These are phyloP conservation scores for Oryzias woworae DNA, from an alignment of 2,113 vertebrate genomes.

Conservation along the genomic window DNA sequence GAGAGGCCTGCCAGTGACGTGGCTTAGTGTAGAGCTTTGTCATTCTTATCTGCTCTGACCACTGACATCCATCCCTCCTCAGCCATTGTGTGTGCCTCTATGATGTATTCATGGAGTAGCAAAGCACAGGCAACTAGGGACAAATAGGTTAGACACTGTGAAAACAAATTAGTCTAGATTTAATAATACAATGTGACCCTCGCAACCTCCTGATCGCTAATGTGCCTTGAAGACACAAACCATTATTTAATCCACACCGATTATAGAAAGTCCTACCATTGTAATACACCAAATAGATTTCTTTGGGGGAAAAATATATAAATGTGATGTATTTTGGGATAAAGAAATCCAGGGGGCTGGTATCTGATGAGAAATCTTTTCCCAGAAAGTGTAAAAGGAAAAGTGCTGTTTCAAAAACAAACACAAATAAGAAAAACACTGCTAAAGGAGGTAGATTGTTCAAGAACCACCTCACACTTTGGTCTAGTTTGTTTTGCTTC, in stretches of 20 bases:
- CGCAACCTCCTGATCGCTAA: slow-evolving; percentile 7
- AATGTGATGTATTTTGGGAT: background rate
- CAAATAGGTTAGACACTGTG: slow-evolving; percentile 29
- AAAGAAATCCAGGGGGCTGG: background rate
- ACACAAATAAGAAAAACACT: slow-evolving; percentile 22
- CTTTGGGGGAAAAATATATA: background rate
- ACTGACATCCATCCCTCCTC: slow-evolving; percentile 57
- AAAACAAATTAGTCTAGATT: slow-evolving; percentile 55
- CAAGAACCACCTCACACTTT: slow-evolving; percentile 64
- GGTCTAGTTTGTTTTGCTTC: slow-evolving; percentile 62
- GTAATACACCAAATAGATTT: background rate
- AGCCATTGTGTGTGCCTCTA: slow-evolving; percentile 58
- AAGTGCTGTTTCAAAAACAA: slow-evolving; percentile 17
- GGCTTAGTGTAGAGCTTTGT: slow-evolving; percentile 61
- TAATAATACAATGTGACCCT: slow-evolving; percentile 33
- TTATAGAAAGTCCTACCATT: too few species aligned
- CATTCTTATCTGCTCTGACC: slow-evolving; percentile 62
- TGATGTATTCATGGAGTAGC: slow-evolving; percentile 66
- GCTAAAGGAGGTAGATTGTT: slow-evolving; percentile 52
- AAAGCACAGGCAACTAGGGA: slow-evolving; percentile 35
- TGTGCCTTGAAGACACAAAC: slow-evolving; percentile 19
- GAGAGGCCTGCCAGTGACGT: slow-evolving; percentile 70
- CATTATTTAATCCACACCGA: slow-evolving; percentile 2
- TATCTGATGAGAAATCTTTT: slow-evolving; percentile 3
- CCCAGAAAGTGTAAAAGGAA: slow-evolving; percentile 1